Percentiles rank a stretch among this genome's conserved stretches.
Evolutionary conservation across 2,113 vertebrate species (phyloP).

Genomic region (Sinocyclocheilus anophthalmus): DNA sequence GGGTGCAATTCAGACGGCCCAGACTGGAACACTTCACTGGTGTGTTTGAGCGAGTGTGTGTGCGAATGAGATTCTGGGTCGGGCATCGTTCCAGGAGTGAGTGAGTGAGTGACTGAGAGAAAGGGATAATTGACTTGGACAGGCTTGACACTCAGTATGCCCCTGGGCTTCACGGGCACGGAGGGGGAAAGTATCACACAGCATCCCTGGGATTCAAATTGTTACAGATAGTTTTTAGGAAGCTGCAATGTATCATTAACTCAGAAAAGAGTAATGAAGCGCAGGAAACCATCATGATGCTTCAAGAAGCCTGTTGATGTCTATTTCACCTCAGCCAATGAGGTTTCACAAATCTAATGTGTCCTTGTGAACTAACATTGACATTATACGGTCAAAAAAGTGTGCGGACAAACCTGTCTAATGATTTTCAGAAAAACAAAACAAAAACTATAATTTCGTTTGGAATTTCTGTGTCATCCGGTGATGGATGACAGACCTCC

Average conservation of each 20-base stretch:
- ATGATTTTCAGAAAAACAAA: neutral
- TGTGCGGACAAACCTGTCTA: neutral
- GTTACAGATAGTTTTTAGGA: conserved; percentile 21
- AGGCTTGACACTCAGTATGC: conserved; percentile 45
- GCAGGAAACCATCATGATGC: neutral
- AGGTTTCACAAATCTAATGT: conserved; percentile 16
- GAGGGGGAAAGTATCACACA: conserved; percentile 24
- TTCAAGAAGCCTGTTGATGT: neutral
- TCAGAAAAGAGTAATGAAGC: conserved; percentile 1
- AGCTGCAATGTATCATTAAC: conserved; percentile 7
- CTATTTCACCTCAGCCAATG: neutral
- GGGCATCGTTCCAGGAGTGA: conserved; percentile 18
- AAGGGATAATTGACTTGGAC: conserved; percentile 55
- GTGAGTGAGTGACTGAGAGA: conserved; percentile 13
- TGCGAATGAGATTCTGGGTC: conserved; percentile 27
- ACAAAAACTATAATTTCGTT: too few relatives aligned
- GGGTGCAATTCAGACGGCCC: conserved; percentile 30
- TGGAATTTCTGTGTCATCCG: neutral
- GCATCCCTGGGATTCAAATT: conserved; percentile 15
- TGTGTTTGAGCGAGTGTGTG: conserved; percentile 13
- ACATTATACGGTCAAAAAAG: neutral
- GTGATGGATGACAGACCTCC: conserved; percentile 15
- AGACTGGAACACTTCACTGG: conserved; percentile 28
- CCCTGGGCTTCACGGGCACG: conserved; percentile 24
- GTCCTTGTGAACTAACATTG: conserved; percentile 14